phyloP scores from a whole-genome alignment of 2,888 invertebrate species.

The Hipparchia semele region DNA sequence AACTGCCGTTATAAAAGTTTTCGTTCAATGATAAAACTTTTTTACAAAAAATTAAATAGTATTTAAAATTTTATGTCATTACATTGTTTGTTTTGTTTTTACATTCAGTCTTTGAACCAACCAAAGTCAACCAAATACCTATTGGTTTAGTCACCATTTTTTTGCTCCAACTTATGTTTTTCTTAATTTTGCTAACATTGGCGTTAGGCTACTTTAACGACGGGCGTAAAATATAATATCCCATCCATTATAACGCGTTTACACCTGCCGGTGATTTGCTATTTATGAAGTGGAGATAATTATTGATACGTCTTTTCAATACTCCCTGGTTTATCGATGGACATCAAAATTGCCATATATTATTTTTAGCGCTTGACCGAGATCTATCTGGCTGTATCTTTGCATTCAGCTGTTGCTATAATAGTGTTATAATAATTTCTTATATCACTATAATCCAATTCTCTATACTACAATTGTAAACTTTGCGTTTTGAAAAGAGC shows the following conservation, averaged over 20 bases:
- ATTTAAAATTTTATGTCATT: no score
- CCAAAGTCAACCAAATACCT: no score
- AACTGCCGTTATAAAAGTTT: no score
- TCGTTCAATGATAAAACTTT: no score
- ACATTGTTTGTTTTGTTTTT: no score
- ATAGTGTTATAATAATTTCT: not conserved
- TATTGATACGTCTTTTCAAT: conserved; percentile 18
- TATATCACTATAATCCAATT: not conserved
- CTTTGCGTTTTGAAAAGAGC: no score
- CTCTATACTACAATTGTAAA: no score
- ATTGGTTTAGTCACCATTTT: no score
- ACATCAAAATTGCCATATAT: conserved; percentile 5
- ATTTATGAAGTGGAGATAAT: conserved; percentile 23
- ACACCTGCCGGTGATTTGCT: conserved; percentile 23
- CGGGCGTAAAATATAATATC: not conserved
- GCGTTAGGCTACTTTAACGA: not conserved
- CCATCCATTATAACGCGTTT: conserved; percentile 20
- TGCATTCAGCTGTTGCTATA: not conserved
- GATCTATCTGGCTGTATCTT: not conserved
- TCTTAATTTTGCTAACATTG: not conserved
- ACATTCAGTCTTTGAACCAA: no score
- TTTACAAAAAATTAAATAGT: no score
- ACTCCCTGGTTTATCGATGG: conserved; percentile 4
- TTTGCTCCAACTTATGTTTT: no score
- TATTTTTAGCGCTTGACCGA: conserved; percentile 1